These are phyloP conservation scores for Drosophila pegasa DNA, from an alignment of 2,888 invertebrate species.

Conservation along the genomic window DNA sequence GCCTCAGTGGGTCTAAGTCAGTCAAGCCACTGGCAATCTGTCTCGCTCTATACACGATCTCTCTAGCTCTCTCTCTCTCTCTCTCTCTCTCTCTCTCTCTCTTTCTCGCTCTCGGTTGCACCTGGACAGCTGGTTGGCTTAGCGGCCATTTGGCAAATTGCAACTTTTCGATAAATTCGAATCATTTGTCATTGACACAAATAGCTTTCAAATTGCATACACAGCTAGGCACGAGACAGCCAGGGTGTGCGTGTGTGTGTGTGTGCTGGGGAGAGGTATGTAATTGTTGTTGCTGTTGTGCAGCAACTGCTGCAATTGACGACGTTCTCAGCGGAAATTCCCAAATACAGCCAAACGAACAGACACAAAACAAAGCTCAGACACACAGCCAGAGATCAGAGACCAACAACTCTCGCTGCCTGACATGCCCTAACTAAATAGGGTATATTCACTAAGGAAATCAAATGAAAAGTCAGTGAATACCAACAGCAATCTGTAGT, in stretches of 20 bases:
- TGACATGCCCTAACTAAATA: slow-evolving; percentile 1
- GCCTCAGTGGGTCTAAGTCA: slow-evolving; percentile 59
- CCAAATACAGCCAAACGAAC: slow-evolving; percentile 49
- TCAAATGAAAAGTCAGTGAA: too few relatives aligned
- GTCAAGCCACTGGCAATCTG: slow-evolving; percentile 4
- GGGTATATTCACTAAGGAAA: slow-evolving; percentile 13
- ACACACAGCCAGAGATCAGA: slow-evolving; percentile 43
- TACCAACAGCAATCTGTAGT: too few relatives aligned
- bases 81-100: slow-evolving; percentile 1
- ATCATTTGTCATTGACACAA: slow-evolving; percentile 81
- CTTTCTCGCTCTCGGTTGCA: slow-evolving; percentile 38
- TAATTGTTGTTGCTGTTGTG: slow-evolving; percentile 24
- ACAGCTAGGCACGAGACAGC: slow-evolving; percentile 11
- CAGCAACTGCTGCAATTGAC: slow-evolving; percentile 59
- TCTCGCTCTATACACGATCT: slow-evolving; percentile 21
- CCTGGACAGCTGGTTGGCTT: slow-evolving; percentile 41
- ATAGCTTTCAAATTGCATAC: slow-evolving; percentile 77
- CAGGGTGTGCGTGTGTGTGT: slow-evolving; percentile 1
- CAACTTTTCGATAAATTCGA: slow-evolving; percentile 80
- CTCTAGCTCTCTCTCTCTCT: slow-evolving; percentile 3
- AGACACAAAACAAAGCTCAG: slow-evolving; percentile 31
- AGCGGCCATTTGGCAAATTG: slow-evolving; percentile 70
- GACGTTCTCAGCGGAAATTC: slow-evolving; percentile 69
- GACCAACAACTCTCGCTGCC: slow-evolving; percentile 28
- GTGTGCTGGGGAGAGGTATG: slow-evolving; percentile 17